Evolutionary conservation across 2,113 vertebrate species (phyloP), one percentile per base, ranked within the genome.

Genomic region (Scartelaos histophorus): DNA sequence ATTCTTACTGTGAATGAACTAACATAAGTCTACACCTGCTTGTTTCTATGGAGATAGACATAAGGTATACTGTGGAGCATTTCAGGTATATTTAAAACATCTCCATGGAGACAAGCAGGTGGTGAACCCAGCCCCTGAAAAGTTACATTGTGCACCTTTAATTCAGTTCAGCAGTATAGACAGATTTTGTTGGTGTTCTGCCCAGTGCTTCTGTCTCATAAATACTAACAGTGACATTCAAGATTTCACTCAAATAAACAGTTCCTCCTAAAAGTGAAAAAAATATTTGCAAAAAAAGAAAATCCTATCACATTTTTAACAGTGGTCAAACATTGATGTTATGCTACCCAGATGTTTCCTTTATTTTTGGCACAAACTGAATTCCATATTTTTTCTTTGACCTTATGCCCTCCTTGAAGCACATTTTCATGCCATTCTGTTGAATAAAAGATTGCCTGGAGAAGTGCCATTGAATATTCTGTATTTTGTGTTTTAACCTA

Each of bases 401-500:
- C 25, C 70, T 87, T 67, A 79, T 88, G 84, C 85, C 81, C 82
- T 80, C 80, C 80, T 76, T 69, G 64, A 66, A 71, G 49, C 78
- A 70, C 75, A 89, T 88, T 76, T 85, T 67, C 87, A 87, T 84
- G 73, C 75, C 81, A 80, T 87, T 74, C 76, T 88, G 85, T 91
- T 78, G 89, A 88, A 85, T 84, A 91, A 91, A 90, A 84, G 61
- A 75, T 64, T 43, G 61, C 80, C 79, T 85, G 81, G 82, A 88
- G 79, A 90, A 87, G 86, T 91, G 84, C 89, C 90, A 87, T 83
- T 86, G 87, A 83, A 89, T 86, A 88, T 86, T 85, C 90, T 54
- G 51, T 21, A 54, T 87, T 88, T 83, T 90, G 86, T 91, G 88
- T 89, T 86, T 89, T 56, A 19, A 68, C 10, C 67, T 75, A 71